Evolutionary conservation across 2,113 vertebrate genomes (phyloP).

Genomic region (Brachionichthys hirsutus): DNA sequence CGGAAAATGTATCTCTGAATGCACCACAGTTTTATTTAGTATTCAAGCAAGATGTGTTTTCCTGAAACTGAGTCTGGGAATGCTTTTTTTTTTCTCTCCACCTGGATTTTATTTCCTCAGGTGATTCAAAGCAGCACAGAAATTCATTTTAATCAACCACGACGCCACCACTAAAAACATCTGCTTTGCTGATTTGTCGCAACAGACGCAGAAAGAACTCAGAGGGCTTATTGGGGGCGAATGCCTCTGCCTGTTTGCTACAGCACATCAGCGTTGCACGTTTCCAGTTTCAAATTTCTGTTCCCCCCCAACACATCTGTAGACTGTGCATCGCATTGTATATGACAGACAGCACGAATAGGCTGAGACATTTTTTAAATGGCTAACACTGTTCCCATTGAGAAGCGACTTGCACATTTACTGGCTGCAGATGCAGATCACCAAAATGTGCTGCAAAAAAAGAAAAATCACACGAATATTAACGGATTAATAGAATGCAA

Average conservation of each 20-base stretch:
- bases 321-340: slow-evolving; percentile 27
- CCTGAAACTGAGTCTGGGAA: neutral
- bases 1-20: neutral
- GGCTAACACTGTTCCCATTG: slow-evolving; percentile 37
- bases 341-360: slow-evolving; percentile 18
- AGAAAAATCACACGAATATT: too few species aligned
- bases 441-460: slow-evolving; percentile 2
- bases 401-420: slow-evolving; percentile 30
- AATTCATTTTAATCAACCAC: slow-evolving; percentile 22
- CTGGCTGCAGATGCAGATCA: slow-evolving; percentile 19
- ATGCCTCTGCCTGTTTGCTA: slow-evolving; percentile 41
- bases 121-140: slow-evolving; percentile 4
- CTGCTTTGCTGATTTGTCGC: slow-evolving; percentile 34
- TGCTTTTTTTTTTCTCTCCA: slow-evolving; percentile 3
- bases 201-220: slow-evolving; percentile 29
- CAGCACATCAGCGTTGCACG: slow-evolving; percentile 29
- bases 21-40: slow-evolving; percentile 6
- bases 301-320: slow-evolving; percentile 3
- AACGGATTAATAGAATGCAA: too few species aligned
- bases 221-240: slow-evolving; percentile 14
- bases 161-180: slow-evolving; percentile 46
- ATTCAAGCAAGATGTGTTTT: slow-evolving; percentile 15
- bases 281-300: slow-evolving; percentile 39
- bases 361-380: slow-evolving; percentile 14
- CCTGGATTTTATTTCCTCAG: slow-evolving; percentile 25